Evolutionary conservation across 2,113 vertebrate species (phyloP), one percentile per base, ranked within the genome.

Genomic region (Laterallus jamaicensis): DNA sequence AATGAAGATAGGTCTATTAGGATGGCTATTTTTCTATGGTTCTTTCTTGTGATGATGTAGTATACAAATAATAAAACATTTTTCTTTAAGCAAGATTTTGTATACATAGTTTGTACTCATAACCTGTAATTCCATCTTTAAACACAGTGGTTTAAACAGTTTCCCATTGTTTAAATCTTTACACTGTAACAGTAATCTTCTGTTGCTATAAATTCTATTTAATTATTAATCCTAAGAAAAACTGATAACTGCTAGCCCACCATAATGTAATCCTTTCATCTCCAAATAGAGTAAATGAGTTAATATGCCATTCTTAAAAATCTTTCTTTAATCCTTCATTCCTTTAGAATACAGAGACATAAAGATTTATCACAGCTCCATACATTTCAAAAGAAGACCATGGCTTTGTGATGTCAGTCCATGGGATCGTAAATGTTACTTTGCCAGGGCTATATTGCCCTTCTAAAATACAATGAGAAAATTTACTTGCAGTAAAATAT

Each of bases 261-360:
- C 42, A 73, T 81, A 93, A 63, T 70, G 66, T 58, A 90, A 90
- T 69, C 44, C 77, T 95, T 96, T 97, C 80, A 94, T 93, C 71
- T 97, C 69, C 73, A 92, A 87, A 92, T 59, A 90, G 49, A 52
- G 32, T 60, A 89, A 40, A 82, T 64, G 52, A 80, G 54, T 87
- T 91, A 94, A 92, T 86, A 86, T 31, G 56, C 76, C 24, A 40
- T 78, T 93, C 73, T 66, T 88, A 66, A 93, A 95, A 88, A 95
- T 93, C 88, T 94, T 93, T 88, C 91, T 95, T 94, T 97, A 96
- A 96, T 97, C 94, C 91, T 95, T 95, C 96, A 90, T 90, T 92
- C 81, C 96, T 92, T 87, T 88, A 93, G 75, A 96, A 93, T 76
- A 96, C 73, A 86, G 80, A 92, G 83, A 66, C 92, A 92, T 79